A percentile compares a stretch with the other conserved stretches of the same genome.
These are phyloP conservation scores for Acrobasis consociella DNA, from an alignment of 2,888 invertebrate species.

Conservation along the genomic window DNA sequence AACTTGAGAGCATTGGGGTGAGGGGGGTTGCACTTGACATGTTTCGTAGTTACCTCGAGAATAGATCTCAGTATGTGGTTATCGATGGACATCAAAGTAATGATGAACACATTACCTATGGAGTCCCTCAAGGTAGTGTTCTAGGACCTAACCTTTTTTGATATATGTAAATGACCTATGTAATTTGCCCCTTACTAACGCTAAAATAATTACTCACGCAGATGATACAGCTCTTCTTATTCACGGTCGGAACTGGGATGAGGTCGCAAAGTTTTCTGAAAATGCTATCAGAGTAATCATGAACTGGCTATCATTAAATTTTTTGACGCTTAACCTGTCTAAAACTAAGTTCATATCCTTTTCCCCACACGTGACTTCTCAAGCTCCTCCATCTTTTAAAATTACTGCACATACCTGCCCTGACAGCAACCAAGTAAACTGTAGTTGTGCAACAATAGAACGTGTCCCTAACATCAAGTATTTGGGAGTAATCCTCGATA, in stretches of 20 bases:
- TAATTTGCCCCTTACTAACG: not conserved
- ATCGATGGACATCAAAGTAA: not conserved
- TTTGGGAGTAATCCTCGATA: too few relatives aligned
- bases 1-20: not conserved
- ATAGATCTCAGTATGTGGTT: not conserved
- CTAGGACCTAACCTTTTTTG: not conserved
- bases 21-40: not conserved
- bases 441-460: too few relatives aligned
- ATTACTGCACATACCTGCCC: too few relatives aligned
- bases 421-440: too few relatives aligned
- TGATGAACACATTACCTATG: not conserved
- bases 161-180: not conserved
- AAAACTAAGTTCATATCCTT: too few relatives aligned
- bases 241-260: not conserved
- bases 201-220: not conserved
- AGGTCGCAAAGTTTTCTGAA: too few relatives aligned
- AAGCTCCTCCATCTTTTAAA: too few relatives aligned
- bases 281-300: too few relatives aligned
- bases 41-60: not conserved
- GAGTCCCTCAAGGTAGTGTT: not conserved
- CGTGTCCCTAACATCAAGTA: too few relatives aligned
- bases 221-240: not conserved
- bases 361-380: too few relatives aligned
- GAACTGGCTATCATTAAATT: too few relatives aligned
- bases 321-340: too few relatives aligned